Evolutionary conservation across 2,113 vertebrate species (phyloP).

Genomic region (Phalacrocorax aristotelis): DNA sequence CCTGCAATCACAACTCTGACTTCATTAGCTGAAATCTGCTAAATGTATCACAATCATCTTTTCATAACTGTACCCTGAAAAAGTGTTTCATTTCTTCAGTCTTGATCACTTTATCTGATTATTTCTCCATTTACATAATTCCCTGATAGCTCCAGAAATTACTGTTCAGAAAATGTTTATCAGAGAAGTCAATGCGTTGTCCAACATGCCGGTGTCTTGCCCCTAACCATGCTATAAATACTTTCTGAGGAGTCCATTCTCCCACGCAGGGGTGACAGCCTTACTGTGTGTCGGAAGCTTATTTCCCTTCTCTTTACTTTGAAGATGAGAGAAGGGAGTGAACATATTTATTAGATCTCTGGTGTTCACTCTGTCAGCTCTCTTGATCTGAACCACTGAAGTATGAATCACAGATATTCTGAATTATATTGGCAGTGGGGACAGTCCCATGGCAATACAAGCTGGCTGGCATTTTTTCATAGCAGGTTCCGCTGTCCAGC

Average conservation of each 20-base stretch:
- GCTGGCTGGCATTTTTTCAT: background rate
- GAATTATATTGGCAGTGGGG: background rate
- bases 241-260: background rate
- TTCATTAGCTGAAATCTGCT: constrained; percentile 2
- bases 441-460: fast-evolving
- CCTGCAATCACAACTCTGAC: background rate
- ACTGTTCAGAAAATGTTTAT: background rate
- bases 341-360: background rate
- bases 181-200: background rate
- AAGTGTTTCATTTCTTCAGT: background rate
- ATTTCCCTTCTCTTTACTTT: background rate
- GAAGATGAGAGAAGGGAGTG: background rate
- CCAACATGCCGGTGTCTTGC: fast-evolving
- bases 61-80: background rate
- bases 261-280: background rate
- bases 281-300: fast-evolving
- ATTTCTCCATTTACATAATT: constrained; percentile 24
- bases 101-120: constrained; percentile 5
- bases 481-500: background rate
- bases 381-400: background rate
- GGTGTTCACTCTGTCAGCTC: background rate
- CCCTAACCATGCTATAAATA: background rate
- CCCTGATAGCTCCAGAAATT: background rate
- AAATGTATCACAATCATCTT: background rate
- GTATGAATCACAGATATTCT: background rate